These are phyloP conservation scores for Prunella strophiata DNA, from an alignment of 2,797 vertebrate genomes.

Conservation along the genomic window DNA sequence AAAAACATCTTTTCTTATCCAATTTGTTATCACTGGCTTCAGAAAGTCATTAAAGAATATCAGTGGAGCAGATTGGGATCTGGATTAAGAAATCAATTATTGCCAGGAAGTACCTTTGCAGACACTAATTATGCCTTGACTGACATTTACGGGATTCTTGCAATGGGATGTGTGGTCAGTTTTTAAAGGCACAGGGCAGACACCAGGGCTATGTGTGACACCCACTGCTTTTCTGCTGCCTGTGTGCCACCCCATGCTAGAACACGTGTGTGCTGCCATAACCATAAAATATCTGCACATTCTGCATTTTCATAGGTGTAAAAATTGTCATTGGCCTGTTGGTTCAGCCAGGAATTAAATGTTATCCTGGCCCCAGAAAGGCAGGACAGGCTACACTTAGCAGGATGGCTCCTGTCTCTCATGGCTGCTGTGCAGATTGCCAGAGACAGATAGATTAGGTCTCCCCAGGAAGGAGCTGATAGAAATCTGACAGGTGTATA, in stretches of 20 bases:
- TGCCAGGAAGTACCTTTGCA: constrained; percentile 48
- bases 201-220: not conserved
- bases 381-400: not conserved
- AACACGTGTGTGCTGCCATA: not conserved
- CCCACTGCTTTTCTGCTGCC: not conserved
- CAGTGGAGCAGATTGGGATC: constrained; percentile 26
- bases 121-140: constrained; percentile 37
- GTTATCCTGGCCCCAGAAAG: not conserved
- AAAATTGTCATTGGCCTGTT: not conserved
- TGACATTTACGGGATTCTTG: constrained; percentile 47
- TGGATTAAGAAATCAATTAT: constrained; percentile 62
- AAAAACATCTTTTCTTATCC: constrained; percentile 60
- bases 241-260: not conserved
- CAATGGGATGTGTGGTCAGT: not conserved
- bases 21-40: constrained; percentile 61
- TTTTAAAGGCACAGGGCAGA: constrained; percentile 43
- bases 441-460: not conserved
- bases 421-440: not conserved
- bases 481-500: not conserved
- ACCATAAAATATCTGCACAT: not conserved
- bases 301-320: not conserved
- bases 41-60: constrained; percentile 65
- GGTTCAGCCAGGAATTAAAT: not conserved
- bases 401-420: not conserved
- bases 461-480: not conserved